Evolutionary conservation across 2,888 invertebrate species (phyloP), one percentile per base, ranked within the genome.

Genomic region (Atherix ibis): DNA sequence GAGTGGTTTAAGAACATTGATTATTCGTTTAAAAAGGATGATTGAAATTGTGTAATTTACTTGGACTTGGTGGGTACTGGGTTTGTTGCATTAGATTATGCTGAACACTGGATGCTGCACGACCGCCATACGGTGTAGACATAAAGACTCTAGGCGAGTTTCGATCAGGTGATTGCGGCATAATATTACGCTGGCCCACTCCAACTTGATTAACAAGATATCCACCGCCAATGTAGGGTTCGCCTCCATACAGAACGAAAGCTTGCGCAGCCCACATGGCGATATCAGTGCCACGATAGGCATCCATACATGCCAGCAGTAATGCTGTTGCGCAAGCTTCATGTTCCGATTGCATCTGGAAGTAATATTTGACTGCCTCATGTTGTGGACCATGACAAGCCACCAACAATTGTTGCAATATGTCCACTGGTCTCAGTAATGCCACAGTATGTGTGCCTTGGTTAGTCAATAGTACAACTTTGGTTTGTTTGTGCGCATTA

Each of bases 281-380:
- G 2, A 83, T 65, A 40, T 84, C 76, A 9, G 67, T 66, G 46
- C 76, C 76, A 3, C 51, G 47, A 41, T 52, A 48, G 8, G 52
- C 51, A 17, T 65, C 71, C 34, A 81, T 74, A 38, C 88, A 89
- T 0, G 92, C 89, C 38, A 95, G 59, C 45, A 84, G 74, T 28
- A 94, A 64, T 35, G 85, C 81, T 26, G 84, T 87, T 1, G 85
- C 85, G 57, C 89, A 92, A 0, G 89, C 91, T 58, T 94, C 89
- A 34, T 83, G 76, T 37, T 79, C 75, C 32, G 74, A 76, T 51
- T 85, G 82, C 31, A 81, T 71, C 52, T 76, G 73, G 54, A 94
- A 94, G 62, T 87, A 91, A 18, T 78, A 72, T 49, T 81, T 80
- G 4, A 92, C 76, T 6, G 80, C 71, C 42, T 84, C 81, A 13